Evolutionary conservation across 2,113 vertebrate species (phyloP).

Genomic region (Martes martes): DNA sequence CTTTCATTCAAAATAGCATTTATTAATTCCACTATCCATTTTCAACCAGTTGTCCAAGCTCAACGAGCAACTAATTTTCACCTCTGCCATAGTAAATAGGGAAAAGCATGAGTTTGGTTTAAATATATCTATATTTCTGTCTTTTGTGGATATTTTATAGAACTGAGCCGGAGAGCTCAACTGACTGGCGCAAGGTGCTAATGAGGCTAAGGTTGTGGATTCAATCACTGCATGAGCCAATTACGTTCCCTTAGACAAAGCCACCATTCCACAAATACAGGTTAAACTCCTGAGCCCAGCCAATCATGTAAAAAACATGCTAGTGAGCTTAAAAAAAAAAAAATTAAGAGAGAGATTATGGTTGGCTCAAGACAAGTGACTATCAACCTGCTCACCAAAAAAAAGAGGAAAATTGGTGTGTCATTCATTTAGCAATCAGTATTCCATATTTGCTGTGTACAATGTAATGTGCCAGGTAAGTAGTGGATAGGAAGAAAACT

Average conservation of each 20-base stretch:
- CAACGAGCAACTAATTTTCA: constrained; percentile 44
- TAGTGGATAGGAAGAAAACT: neutral
- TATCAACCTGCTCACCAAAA: neutral
- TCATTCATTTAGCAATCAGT: neutral
- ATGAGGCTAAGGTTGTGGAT: constrained; percentile 30
- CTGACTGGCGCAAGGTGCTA: constrained; percentile 16
- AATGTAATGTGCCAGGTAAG: neutral
- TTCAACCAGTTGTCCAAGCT: constrained; percentile 23
- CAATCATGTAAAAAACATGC: neutral
- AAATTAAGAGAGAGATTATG: neutral
- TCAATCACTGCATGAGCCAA: constrained; percentile 16
- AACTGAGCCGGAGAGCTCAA: neutral
- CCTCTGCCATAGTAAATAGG: neutral
- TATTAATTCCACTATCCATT: constrained; percentile 26
- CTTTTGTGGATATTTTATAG: constrained; percentile 2
- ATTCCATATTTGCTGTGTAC: neutral
- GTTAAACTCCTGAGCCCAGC: neutral
- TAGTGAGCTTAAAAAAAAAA: neutral
- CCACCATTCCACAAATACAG: neutral
- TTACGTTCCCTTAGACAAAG: constrained; percentile 52
- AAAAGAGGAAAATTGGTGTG: neutral
- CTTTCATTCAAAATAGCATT: constrained; percentile 14
- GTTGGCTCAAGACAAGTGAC: neutral
- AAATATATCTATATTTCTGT: neutral
- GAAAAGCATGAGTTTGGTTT: neutral